Conservation (phyloP, 2,888 invertebrate genomes). For the Fabriciana adippe region DNA sequence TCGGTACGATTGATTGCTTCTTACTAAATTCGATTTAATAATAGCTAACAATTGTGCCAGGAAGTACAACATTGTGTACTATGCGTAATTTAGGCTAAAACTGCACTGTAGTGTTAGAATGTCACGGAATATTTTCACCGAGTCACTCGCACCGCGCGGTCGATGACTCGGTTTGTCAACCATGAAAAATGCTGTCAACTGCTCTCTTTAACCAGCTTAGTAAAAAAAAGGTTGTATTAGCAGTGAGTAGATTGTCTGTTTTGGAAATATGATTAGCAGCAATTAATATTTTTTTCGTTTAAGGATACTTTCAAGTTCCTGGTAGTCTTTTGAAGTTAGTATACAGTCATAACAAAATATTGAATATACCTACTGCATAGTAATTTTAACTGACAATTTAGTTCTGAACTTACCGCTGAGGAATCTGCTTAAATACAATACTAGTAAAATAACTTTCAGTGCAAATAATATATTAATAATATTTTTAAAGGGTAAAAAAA, state of each 20-base stretch:
- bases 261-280: too few species aligned
- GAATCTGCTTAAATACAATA: too few species aligned
- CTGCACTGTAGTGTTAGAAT: conserved; percentile 31
- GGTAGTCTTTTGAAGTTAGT: too few species aligned
- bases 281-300: too few species aligned
- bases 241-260: not conserved
- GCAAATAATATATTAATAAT: too few species aligned
- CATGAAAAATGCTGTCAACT: conserved; percentile 50
- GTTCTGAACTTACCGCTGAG: too few species aligned
- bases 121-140: conserved; percentile 38
- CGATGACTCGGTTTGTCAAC: conserved; percentile 52
- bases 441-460: too few species aligned
- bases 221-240: not conserved
- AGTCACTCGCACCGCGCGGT: conserved; percentile 43
- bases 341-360: too few species aligned
- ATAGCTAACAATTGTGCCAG: not conserved
- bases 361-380: too few species aligned
- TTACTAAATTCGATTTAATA: not conserved
- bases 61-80: conserved; percentile 14
- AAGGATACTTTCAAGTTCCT: too few species aligned
- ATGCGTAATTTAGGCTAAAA: conserved; percentile 26
- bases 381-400: too few species aligned
- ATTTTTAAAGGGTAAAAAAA: too few species aligned
- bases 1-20: not conserved
- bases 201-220: conserved; percentile 30